Evolutionary conservation across 2,113 vertebrate genomes (phyloP).

Genomic region (Trichechus manatus): DNA sequence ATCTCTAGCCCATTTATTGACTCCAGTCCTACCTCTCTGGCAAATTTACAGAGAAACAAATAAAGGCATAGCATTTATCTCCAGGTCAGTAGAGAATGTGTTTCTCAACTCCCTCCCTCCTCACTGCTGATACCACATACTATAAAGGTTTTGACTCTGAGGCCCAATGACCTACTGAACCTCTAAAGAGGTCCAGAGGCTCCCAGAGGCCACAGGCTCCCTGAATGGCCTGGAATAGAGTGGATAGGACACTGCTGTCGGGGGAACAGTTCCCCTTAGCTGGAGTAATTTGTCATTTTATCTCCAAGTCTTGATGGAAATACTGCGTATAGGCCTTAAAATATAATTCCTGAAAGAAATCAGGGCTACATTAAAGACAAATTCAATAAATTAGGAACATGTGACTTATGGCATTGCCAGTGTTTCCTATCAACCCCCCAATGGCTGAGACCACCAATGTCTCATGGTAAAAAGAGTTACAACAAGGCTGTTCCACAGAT

Average conservation of each 20-base stretch:
- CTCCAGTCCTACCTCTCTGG: background rate
- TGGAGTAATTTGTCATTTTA: background rate
- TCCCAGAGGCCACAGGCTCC: background rate
- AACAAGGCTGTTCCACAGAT: background rate
- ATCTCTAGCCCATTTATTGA: background rate
- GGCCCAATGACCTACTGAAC: background rate
- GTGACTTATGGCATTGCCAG: no score
- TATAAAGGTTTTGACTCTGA: background rate
- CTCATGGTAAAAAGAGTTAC: slow-evolving; percentile 3
- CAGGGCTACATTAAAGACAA: background rate
- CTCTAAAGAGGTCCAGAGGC: background rate
- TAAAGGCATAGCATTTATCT: background rate
- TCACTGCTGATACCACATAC: background rate
- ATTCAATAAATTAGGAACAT: background rate
- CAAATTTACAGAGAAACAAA: background rate
- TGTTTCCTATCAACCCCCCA: background rate
- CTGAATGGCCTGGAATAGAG: background rate
- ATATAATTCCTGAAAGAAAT: background rate
- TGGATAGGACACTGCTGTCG: background rate
- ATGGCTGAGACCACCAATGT: background rate
- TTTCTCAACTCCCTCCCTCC: background rate
- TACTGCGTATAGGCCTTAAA: slow-evolving; percentile 22
- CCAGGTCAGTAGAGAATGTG: background rate
- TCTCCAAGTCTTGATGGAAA: background rate
- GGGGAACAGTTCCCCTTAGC: background rate